phyloP scores from a whole-genome alignment of 2,797 vertebrate genomes.

The Balearica regulorum region DNA sequence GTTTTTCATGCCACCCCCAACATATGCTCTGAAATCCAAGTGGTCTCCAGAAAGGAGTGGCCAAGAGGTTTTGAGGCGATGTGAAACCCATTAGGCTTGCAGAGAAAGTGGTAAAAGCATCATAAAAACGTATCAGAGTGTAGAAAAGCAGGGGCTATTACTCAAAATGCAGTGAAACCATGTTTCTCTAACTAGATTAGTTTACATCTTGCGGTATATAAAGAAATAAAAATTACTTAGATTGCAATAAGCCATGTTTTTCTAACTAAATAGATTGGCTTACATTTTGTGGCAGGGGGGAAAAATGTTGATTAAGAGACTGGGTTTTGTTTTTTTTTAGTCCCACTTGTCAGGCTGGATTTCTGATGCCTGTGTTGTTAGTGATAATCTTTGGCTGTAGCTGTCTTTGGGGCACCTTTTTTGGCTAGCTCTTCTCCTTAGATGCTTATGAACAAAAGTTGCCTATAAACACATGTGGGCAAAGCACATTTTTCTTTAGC shows the following conservation, averaged over 20 bases:
- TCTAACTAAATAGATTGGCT: conserved; percentile 72
- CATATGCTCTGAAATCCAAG: conserved; percentile 61
- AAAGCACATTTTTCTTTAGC: neutral
- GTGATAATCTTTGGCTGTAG: neutral
- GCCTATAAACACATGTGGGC: neutral
- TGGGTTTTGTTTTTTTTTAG: neutral
- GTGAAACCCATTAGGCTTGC: neutral
- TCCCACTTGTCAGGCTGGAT: neutral
- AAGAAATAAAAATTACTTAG: conserved; percentile 71
- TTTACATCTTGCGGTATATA: conserved; percentile 71
- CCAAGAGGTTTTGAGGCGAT: neutral
- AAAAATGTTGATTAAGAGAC: neutral
- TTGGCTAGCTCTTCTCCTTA: neutral
- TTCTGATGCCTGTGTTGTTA: conserved; percentile 1
- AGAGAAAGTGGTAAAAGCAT: neutral
- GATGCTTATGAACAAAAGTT: neutral
- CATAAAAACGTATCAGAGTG: neutral
- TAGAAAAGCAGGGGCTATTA: conserved; percentile 46
- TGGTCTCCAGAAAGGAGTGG: conserved; percentile 14
- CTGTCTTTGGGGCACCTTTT: neutral
- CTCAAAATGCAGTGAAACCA: conserved; percentile 62
- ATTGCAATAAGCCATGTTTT: conserved; percentile 71
- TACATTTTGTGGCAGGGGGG: conserved; percentile 47
- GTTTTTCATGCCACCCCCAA: conserved; percentile 66
- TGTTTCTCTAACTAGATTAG: conserved; percentile 70